Conservation (phyloP, 2,797 vertebrate species). For the Gobio occitaniae region DNA sequence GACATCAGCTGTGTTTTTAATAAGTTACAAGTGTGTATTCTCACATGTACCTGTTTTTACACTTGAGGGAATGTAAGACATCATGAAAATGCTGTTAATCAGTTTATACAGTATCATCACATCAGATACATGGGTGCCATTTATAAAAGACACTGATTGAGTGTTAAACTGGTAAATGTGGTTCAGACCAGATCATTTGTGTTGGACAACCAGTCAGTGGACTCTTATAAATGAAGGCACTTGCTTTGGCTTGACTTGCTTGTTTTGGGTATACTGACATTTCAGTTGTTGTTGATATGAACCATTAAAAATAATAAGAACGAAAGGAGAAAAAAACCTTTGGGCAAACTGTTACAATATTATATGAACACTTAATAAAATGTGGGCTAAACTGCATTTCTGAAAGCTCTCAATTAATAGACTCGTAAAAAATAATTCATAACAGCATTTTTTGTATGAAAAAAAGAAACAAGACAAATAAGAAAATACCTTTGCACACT, state of each 20-base stretch:
- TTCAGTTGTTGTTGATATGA: constrained; percentile 58
- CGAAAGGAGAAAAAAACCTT: constrained; percentile 48
- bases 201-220: constrained; percentile 19
- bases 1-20: constrained; percentile 77
- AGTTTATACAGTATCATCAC: constrained; percentile 43
- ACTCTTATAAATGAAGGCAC: constrained; percentile 66
- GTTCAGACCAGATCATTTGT: constrained; percentile 49
- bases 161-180: constrained; percentile 3
- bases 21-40: constrained; percentile 82
- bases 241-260: constrained; percentile 63
- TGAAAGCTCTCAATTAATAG: background rate
- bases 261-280: constrained; percentile 56
- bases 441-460: constrained; percentile 1
- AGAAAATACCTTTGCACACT: constrained; percentile 13
- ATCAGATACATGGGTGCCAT: constrained; percentile 48
- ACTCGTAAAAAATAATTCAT: constrained; percentile 9
- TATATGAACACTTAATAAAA: constrained; percentile 21
- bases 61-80: constrained; percentile 67
- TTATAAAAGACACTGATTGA: constrained; percentile 33
- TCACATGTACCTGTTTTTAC: constrained; percentile 77
- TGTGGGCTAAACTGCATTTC: background rate
- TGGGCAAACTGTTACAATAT: constrained; percentile 45
- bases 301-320: background rate
- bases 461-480: constrained; percentile 4
- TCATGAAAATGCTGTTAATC: constrained; percentile 61